These are phyloP conservation scores for Indicator indicator DNA, from an alignment of 2,113 vertebrate genomes.

Conservation along the genomic window DNA sequence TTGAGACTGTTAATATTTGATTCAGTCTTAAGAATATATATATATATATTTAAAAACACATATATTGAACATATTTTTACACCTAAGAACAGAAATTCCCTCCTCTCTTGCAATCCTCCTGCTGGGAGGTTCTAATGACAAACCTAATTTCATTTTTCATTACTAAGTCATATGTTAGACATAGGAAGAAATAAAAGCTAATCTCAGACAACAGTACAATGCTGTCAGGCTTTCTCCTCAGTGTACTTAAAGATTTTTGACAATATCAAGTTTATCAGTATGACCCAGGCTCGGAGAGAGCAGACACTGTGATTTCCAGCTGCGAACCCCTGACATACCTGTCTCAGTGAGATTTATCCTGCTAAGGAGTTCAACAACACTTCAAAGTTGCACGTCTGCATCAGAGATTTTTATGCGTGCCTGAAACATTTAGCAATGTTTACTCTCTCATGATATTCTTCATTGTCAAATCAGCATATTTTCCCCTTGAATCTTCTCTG, in stretches of 20 bases:
- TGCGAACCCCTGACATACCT: not conserved
- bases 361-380: not conserved
- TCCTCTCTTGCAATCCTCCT: not conserved
- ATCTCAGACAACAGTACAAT: not conserved
- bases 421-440: not conserved
- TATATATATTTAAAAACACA: not conserved
- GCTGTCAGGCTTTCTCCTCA: not conserved
- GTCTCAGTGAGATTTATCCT: not conserved
- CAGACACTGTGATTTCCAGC: not conserved
- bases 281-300: not conserved
- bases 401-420: not conserved
- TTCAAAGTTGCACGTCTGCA: not conserved
- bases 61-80: not conserved
- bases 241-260: not conserved
- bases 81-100: not conserved
- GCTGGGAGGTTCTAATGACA: not conserved
- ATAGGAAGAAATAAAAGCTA: not conserved
- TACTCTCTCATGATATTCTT: not conserved
- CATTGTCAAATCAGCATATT: not conserved
- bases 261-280: not conserved
- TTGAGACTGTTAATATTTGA: not conserved
- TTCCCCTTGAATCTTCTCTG: not conserved
- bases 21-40: not conserved
- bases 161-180: not conserved
- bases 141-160: not conserved